Evolutionary conservation across 2,888 invertebrate genomes (phyloP).

Genomic region (Allophyes oxyacanthae): DNA sequence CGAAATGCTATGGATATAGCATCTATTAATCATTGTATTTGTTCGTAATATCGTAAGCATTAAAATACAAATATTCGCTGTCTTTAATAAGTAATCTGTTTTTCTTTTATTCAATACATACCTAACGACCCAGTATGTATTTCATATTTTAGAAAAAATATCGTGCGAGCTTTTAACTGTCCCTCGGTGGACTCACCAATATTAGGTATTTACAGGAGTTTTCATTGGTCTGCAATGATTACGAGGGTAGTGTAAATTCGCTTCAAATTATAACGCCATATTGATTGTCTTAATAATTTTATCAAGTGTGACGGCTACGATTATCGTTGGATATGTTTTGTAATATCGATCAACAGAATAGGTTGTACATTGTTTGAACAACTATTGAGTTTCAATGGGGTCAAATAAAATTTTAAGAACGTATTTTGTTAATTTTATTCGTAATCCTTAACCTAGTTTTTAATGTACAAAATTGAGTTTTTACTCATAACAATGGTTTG

Average conservation of each 20-base stretch:
- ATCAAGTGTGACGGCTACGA: conserved; percentile 58
- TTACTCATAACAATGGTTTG: conserved; percentile 6
- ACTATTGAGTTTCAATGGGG: conserved; percentile 85
- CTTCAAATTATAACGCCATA: conserved; percentile 57
- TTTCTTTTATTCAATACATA: background rate
- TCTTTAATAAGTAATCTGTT: too few species aligned
- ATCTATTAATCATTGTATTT: too few species aligned
- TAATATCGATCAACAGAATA: conserved; percentile 73
- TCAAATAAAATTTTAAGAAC: conserved; percentile 88
- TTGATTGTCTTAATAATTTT: conserved; percentile 45
- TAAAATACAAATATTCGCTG: too few species aligned
- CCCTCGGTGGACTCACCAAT: conserved; percentile 45
- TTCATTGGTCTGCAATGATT: conserved; percentile 47
- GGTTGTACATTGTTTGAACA: conserved; percentile 84
- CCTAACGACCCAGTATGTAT: background rate
- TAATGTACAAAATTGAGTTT: conserved; percentile 27
- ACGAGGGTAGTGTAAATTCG: conserved; percentile 68
- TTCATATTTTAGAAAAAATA: background rate
- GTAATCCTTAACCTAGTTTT: conserved; percentile 25
- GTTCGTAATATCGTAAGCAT: too few species aligned
- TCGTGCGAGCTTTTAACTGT: conserved; percentile 15
- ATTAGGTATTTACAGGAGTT: conserved; percentile 35
- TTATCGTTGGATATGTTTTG: conserved; percentile 72
- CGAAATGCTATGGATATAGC: too few species aligned
- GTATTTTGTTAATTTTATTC: conserved; percentile 56